Evolutionary conservation across 2,797 vertebrate species (phyloP), one percentile per base, ranked within the genome.

Genomic region (Periparus ater): DNA sequence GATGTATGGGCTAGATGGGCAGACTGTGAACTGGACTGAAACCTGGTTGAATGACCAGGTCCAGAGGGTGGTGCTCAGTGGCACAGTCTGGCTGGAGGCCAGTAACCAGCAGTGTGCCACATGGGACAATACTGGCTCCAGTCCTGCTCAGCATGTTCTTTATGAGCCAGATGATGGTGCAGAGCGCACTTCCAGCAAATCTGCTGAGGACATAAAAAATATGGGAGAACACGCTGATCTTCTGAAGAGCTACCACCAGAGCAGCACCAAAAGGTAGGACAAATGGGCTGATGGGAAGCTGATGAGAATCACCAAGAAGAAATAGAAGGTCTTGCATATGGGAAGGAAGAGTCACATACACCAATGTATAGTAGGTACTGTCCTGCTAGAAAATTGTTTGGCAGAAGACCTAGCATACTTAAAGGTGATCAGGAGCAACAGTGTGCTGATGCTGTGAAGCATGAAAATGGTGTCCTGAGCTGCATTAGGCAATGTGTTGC

Each of bases 311-410:
- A 29, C 8, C 29, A 55, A 66, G 15, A 50, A 48, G 21, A 81
- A 73, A 36, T 19, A 11, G 3, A 5, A 66, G 53, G 9, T 71
- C 6, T 45, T 23, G 6, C 15, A n/a, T 3, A 13, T 42, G 20
- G 4, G 16, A 17, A 73, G 23, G 25, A 76, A 26, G 8, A 70
- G 5, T 7, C 3, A 13, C 11, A 53, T 58, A 7, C 5, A 36
- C 6, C 10, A 50, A 5, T 5, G 1, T 26, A n/a, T 26, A 13
- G 4, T 32, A 7, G 2, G 9, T 0, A 0, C 15, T 60, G 10
- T 25, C 19, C 17, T 9, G 0, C 13, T 55, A 15, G 21, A 58
- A 78, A 61, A n/a, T 17, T 44, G 5, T 42, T 53, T 32, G 20
- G 14, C 32, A n/a, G 44, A 85, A 71, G 25, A 66, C 3, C 6